phyloP scores from a whole-genome alignment of 2,797 vertebrate genomes.

The Lophius americanus region DNA sequence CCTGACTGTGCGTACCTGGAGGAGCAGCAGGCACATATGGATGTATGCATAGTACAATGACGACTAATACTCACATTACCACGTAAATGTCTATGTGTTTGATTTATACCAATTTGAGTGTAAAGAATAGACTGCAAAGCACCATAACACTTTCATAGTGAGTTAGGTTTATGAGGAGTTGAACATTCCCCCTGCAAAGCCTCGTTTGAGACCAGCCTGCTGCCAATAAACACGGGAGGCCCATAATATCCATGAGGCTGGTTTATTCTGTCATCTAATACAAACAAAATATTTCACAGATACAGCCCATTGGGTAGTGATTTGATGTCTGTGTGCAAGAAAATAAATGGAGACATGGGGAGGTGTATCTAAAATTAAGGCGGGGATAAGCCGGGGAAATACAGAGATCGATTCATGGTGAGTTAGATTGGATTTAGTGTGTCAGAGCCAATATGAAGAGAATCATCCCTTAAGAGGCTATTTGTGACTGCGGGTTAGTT shows the following conservation, averaged over 20 bases:
- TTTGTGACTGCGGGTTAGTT: slow-evolving; percentile 25
- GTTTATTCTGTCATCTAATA: slow-evolving; percentile 69
- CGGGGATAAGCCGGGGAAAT: slow-evolving; percentile 54
- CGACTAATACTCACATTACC: slow-evolving; percentile 12
- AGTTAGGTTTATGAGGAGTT: slow-evolving; percentile 34
- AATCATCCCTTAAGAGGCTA: slow-evolving; percentile 40
- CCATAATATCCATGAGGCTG: slow-evolving; percentile 48
- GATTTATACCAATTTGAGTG: slow-evolving; percentile 16
- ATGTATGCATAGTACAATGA: not conserved
- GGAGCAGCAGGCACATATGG: slow-evolving; percentile 1
- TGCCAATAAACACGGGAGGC: slow-evolving; percentile 46
- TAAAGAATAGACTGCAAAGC: slow-evolving; percentile 12
- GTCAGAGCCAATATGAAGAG: slow-evolving; percentile 58
- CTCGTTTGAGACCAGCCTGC: slow-evolving; percentile 49
- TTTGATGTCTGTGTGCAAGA: slow-evolving; percentile 73
- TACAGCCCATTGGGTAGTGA: slow-evolving; percentile 73
- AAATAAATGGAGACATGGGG: slow-evolving; percentile 75
- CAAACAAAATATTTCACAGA: slow-evolving; percentile 78
- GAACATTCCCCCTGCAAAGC: slow-evolving; percentile 22
- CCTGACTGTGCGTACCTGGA: no score
- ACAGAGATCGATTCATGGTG: slow-evolving; percentile 64
- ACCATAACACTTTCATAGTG: slow-evolving; percentile 9
- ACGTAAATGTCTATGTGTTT: slow-evolving; percentile 22
- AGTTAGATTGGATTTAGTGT: slow-evolving; percentile 69
- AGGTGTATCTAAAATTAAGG: slow-evolving; percentile 70